phyloP scores from a whole-genome alignment of 2,888 invertebrate species.

The Pardosa pseudoannulata region DNA sequence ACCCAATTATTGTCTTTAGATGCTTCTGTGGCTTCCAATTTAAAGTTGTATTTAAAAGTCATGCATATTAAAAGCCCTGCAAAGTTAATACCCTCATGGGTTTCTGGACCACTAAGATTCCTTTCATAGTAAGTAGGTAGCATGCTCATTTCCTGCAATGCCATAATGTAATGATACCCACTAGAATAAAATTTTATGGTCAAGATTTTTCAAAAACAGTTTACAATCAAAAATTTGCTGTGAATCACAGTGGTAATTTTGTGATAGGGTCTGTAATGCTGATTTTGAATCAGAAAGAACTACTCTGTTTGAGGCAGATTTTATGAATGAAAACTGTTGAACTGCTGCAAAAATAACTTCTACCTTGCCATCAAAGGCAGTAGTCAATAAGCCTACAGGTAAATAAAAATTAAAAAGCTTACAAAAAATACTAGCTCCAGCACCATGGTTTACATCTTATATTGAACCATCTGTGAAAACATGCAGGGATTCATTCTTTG shows the following conservation, averaged over 20 bases:
- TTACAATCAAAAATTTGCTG: too few relatives aligned
- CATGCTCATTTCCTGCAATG: not conserved
- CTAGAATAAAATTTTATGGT: too few relatives aligned
- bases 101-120: not conserved
- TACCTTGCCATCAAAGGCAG: too few relatives aligned
- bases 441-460: not conserved
- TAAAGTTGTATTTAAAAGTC: not conserved
- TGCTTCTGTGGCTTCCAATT: not conserved
- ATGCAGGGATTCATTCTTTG: not conserved
- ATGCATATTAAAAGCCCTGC: not conserved
- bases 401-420: too few relatives aligned
- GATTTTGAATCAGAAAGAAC: too few relatives aligned
- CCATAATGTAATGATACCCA: not conserved
- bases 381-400: too few relatives aligned
- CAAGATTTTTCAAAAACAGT: too few relatives aligned
- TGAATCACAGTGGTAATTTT: too few relatives aligned
- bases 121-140: not conserved
- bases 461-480: not conserved
- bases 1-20: not conserved
- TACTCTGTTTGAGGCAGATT: too few relatives aligned
- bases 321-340: too few relatives aligned
- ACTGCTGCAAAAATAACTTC: too few relatives aligned
- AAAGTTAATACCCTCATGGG: not conserved
- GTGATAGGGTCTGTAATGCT: too few relatives aligned
- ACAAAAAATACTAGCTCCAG: not conserved